These are phyloP conservation scores for Athrips mouffetella DNA, from an alignment of 2,888 invertebrate genomes.

Conservation along the genomic window DNA sequence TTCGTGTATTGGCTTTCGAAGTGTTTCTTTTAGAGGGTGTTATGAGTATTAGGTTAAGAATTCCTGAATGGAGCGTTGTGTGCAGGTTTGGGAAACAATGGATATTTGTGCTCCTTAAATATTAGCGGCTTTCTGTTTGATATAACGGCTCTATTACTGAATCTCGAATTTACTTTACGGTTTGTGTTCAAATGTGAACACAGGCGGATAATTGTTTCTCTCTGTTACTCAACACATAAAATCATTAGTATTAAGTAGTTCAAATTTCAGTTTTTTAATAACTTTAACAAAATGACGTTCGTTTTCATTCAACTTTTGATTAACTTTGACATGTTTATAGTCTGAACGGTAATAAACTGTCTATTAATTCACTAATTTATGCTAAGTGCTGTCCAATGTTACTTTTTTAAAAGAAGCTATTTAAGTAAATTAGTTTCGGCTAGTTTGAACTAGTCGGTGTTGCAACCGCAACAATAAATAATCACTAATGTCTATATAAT, in stretches of 20 bases:
- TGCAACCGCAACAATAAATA: slow-evolving; percentile 16
- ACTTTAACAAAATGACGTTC: background rate
- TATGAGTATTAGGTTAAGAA: slow-evolving; percentile 58
- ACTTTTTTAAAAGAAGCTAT: background rate
- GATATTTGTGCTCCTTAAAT: slow-evolving; percentile 51
- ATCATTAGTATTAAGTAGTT: no score
- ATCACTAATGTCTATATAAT: slow-evolving; percentile 16
- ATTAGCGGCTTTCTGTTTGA: slow-evolving; percentile 47
- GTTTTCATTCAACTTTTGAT: slow-evolving; percentile 14
- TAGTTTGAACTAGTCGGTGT: slow-evolving; percentile 11
- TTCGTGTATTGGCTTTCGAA: slow-evolving; percentile 58
- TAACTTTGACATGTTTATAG: slow-evolving; percentile 2
- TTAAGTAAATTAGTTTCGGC: slow-evolving; percentile 5
- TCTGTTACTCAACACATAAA: no score
- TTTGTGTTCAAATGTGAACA: slow-evolving; percentile 7
- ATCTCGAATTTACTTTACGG: slow-evolving; percentile 4
- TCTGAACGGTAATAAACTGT: background rate
- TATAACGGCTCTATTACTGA: slow-evolving; percentile 36
- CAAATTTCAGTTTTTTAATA: no score
- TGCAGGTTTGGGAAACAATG: slow-evolving; percentile 56
- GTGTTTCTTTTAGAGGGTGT: slow-evolving; percentile 57
- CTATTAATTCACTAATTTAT: background rate
- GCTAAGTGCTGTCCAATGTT: slow-evolving; percentile 2
- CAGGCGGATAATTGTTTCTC: background rate
- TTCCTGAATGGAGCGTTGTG: slow-evolving; percentile 53